A percentile compares a stretch with the other conserved stretches of the same genome.
Conservation (phyloP, 2,113 vertebrate species). For the Ptychochromis oligacanthus region DNA sequence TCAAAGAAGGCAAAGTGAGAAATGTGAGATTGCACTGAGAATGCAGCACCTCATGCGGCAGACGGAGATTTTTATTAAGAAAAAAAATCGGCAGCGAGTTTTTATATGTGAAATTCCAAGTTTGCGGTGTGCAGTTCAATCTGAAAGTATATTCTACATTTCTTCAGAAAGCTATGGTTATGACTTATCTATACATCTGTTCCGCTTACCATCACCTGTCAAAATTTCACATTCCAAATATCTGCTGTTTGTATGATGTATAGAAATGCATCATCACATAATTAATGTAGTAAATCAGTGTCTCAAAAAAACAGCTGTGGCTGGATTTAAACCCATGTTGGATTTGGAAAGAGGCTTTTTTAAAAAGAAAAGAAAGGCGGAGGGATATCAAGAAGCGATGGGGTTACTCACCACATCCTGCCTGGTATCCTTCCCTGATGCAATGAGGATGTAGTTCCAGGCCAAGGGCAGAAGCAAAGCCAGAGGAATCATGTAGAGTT, state of each 20-base stretch:
- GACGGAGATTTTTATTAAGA: slow-evolving; percentile 40
- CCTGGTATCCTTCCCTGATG: slow-evolving; percentile 93
- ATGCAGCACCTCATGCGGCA: slow-evolving; percentile 60
- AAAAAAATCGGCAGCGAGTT: slow-evolving; percentile 13
- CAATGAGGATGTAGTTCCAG: slow-evolving; percentile 95
- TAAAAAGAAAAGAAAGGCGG: slow-evolving; percentile 46
- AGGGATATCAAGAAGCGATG: slow-evolving; percentile 30
- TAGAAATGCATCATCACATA: neutral
- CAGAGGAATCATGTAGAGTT: slow-evolving; percentile 97
- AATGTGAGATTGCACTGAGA: slow-evolving; percentile 66
- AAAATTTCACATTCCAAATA: neutral
- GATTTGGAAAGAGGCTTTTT: slow-evolving; percentile 26
- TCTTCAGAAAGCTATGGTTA: neutral
- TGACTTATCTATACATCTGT: slow-evolving; percentile 16
- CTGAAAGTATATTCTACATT: slow-evolving; percentile 29
- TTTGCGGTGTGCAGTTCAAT: slow-evolving; percentile 40
- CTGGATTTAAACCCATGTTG: slow-evolving; percentile 6
- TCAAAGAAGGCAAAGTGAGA: slow-evolving; percentile 71
- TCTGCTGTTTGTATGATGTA: neutral
- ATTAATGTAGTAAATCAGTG: slow-evolving; percentile 1
- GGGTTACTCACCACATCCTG: slow-evolving; percentile 90
- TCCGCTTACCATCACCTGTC: neutral
- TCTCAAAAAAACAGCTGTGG: slow-evolving; percentile 1
- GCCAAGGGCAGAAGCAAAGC: slow-evolving; percentile 88
- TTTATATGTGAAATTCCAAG: slow-evolving; percentile 42